Evolutionary conservation across 2,888 invertebrate species (phyloP).

Genomic region (Harmothoe impar): DNA sequence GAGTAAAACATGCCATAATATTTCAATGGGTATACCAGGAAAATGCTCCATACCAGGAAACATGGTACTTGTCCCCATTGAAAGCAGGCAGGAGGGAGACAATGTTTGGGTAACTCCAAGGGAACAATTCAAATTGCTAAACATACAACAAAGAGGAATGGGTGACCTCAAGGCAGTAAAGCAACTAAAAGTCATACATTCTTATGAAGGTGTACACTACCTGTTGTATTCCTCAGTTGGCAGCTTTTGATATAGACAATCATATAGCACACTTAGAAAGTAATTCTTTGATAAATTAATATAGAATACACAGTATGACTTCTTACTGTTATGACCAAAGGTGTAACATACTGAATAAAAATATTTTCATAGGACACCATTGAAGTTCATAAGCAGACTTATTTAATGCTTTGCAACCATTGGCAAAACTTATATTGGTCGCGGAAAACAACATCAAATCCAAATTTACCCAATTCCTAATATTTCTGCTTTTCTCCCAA

Average conservation of each 20-base stretch:
- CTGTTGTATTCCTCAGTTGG: background rate
- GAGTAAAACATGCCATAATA: background rate
- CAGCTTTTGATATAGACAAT: constrained; percentile 48
- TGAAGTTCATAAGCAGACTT: background rate
- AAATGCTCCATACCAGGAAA: background rate
- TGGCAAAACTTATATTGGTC: background rate
- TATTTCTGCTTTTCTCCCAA: too few species aligned
- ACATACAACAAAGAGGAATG: background rate
- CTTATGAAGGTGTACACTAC: constrained; percentile 9
- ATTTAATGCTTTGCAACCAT: background rate
- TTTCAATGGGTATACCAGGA: background rate
- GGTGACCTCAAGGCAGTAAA: background rate
- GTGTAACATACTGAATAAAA: too few species aligned
- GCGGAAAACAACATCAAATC: too few species aligned
- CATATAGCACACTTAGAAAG: background rate
- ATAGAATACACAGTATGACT: too few species aligned
- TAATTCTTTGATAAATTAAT: too few species aligned
- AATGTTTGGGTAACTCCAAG: background rate
- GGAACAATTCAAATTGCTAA: background rate
- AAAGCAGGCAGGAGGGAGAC: background rate
- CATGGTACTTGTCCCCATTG: background rate
- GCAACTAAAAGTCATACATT: background rate
- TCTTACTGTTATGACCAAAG: too few species aligned
- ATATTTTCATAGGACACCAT: too few species aligned
- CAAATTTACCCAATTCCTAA: too few species aligned